A percentile compares a stretch with the other conserved stretches of the same genome.
Conservation (phyloP, 2,888 invertebrate species). For the Eristalis pertinax region DNA sequence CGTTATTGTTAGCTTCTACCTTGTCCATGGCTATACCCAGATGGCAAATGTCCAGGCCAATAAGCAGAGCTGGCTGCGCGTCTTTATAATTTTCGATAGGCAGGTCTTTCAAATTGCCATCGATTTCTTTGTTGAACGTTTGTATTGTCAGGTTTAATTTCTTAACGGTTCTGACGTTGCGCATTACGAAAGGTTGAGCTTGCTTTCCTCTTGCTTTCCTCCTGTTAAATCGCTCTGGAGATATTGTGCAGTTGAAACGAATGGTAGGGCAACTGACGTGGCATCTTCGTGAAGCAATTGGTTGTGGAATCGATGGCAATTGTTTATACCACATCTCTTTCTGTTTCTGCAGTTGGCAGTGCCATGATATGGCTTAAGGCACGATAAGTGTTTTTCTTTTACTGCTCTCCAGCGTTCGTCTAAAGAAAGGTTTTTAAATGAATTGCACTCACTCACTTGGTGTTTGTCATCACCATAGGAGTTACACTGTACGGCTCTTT, state of each 20-base stretch:
- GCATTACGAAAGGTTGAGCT: neutral
- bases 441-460: neutral
- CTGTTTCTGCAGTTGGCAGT: no score
- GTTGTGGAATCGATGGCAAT: no score
- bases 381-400: no score
- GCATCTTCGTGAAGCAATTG: no score
- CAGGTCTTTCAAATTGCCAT: neutral
- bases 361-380: no score
- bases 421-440: neutral
- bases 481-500: neutral
- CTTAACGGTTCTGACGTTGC: neutral
- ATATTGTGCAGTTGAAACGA: no score
- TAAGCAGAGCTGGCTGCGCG: neutral
- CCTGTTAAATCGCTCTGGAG: no score
- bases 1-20: neutral
- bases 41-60: constrained; percentile 12
- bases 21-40: no score
- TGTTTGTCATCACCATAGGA: neutral
- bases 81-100: neutral
- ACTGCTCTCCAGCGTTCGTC: neutral
- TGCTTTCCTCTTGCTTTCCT: neutral
- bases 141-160: constrained; percentile 26
- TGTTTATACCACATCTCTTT: no score
- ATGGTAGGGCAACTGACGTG: no score
- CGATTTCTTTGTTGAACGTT: neutral